Evolutionary conservation across 23 tunicate species (phyloP).

Genomic region (Phallusia fumigata): DNA sequence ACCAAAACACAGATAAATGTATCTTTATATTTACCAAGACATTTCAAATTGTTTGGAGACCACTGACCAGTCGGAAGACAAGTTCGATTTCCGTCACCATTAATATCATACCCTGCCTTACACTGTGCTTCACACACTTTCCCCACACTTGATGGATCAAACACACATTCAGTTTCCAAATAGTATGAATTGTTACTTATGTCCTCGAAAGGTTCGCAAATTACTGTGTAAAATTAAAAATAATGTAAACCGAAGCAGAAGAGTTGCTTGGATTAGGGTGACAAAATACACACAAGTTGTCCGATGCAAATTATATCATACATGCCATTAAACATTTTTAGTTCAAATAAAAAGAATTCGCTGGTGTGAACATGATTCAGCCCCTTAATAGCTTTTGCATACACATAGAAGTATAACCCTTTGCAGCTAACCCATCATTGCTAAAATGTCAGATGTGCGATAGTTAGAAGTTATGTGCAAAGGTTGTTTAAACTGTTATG

Average conservation of each 20-base stretch:
- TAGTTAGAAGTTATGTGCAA: no score
- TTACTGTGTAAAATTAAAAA: conserved; percentile 15
- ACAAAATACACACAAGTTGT: background rate
- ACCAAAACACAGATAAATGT: background rate
- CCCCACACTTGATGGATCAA: conserved; percentile 52
- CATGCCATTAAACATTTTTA: no score
- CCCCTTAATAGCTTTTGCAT: no score
- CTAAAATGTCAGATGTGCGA: no score
- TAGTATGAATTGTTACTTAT: conserved; percentile 7
- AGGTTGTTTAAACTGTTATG: no score
- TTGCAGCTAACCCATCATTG: no score
- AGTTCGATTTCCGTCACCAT: conserved; percentile 39
- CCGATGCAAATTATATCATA: no score
- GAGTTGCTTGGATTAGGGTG: background rate
- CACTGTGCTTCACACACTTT: conserved; percentile 52
- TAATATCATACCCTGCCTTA: conserved; percentile 38
- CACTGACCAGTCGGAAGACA: conserved; percentile 50
- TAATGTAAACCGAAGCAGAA: no score
- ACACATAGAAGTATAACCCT: no score
- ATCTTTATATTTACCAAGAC: conserved; percentile 37
- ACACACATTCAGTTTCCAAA: conserved; percentile 63
- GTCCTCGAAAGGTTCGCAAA: conserved; percentile 29
- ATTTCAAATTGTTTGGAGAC: conserved; percentile 44
- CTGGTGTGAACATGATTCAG: no score
- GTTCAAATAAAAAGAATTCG: no score